phyloP scores from a whole-genome alignment of 2,888 invertebrate genomes.

The Apantesis nais region DNA sequence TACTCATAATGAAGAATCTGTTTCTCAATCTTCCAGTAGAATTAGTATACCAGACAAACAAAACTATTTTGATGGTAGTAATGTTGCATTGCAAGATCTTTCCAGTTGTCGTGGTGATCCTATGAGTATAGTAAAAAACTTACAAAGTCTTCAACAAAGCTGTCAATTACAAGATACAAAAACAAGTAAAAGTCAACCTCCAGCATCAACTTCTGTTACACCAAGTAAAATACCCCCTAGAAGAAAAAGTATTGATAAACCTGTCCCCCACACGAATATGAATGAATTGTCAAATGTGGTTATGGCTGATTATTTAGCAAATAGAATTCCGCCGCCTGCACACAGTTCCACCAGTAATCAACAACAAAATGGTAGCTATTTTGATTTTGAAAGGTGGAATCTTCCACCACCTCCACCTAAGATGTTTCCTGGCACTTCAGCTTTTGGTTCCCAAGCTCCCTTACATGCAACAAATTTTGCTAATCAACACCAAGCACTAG shows the following conservation, averaged over 20 bases:
- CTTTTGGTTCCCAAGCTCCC: slow-evolving; percentile 85
- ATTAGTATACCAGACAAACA: slow-evolving; percentile 84
- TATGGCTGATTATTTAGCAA: slow-evolving; percentile 85
- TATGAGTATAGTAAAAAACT: slow-evolving; percentile 91
- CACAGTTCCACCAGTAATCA: slow-evolving; percentile 87
- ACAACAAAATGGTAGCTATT: slow-evolving; percentile 89
- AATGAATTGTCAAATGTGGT: slow-evolving; percentile 84
- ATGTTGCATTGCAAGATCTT: slow-evolving; percentile 88
- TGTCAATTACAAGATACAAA: slow-evolving; percentile 86
- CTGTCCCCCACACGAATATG: slow-evolving; percentile 73
- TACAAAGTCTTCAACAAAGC: slow-evolving; percentile 87
- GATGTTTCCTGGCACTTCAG: slow-evolving; percentile 87
- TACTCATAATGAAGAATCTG: slow-evolving; percentile 76
- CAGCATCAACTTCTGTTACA: slow-evolving; percentile 60
- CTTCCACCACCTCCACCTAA: slow-evolving; percentile 89
- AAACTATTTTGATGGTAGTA: slow-evolving; percentile 87
- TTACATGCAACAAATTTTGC: slow-evolving; percentile 84
- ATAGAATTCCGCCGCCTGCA: slow-evolving; percentile 90
- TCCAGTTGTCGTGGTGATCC: slow-evolving; percentile 91
- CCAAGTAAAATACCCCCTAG: slow-evolving; percentile 71
- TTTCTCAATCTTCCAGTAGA: slow-evolving; percentile 78
- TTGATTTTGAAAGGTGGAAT: slow-evolving; percentile 94
- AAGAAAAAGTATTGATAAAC: slow-evolving; percentile 87
- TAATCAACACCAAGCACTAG: slow-evolving; percentile 88
- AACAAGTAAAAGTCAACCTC: slow-evolving; percentile 72